Base-by-base conservation (phyloP, 2,888 invertebrate species). In the Tinea pellionella region DNA sequence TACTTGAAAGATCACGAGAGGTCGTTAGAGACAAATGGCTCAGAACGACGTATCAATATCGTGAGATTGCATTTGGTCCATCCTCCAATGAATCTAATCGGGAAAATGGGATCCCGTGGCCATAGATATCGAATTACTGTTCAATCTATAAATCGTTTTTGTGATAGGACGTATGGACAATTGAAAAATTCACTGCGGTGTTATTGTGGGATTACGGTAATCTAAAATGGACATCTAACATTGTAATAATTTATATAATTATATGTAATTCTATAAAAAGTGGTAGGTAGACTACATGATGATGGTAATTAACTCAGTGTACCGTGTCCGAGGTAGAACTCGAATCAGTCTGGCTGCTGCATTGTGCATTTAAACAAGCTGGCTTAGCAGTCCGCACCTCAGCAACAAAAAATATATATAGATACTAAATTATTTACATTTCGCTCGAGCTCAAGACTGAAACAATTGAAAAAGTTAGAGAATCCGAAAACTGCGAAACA, bases 11-110 rank as follows among this genome's bases (percentile, higher is more conserved):
- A 47, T 53, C 53, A 53, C 24, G 53, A 53, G 53, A 53, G 11
- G 53, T 53, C 53, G 53, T 53, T 53, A 53, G 53, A 53, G 53
- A 53, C 53, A 53, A 53, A 53, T 53, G 53, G 53, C 24, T 53
- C 11, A 24, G 53, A 24, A 24, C 53, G 24, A 24, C 53, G 53
- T 53, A 53, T 53, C 53, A 53, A 53, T 53, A 53, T 53, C 53
- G 12, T 24, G 53, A 53, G 53, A 53, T 53, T 53, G 53, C 53
- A 53, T 53, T 53, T 53, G 53, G 53, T 53, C 24, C 53, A 24
- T 24, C 53, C 18, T 53, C 13, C 16, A 53, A 53, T 53, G 53
- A 18, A 53, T 53, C 18, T 53, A 53, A 53, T 53, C 53, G 19
- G 24, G 24, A 13, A 53, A 53, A 53, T 53, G 47, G 47, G 6